Base-by-base conservation (phyloP, 2,113 vertebrate genomes). In the Nesoenas mayeri region DNA sequence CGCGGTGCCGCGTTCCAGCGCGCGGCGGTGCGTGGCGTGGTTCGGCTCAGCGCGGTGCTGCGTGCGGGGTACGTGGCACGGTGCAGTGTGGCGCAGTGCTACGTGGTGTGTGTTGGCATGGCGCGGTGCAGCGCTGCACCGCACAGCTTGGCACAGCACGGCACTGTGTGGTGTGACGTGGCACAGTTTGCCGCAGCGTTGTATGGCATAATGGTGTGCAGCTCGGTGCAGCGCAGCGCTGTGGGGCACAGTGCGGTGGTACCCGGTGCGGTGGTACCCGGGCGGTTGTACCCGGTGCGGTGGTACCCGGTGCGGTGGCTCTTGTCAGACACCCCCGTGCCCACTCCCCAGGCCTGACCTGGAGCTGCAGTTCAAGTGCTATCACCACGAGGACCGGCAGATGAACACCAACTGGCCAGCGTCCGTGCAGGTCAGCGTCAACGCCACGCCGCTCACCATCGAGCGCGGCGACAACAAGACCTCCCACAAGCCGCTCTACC, bases 361-460 rank as follows among this genome's bases (percentile, higher is more conserved):
- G 96, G 99, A 99, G 97, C 97, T 99, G 94, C 99, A 99, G 98
- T 99, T 99, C 88, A 99, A 99, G 96, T 99, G 99, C 96, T 99
- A 99, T 96, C 99, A 99, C 95, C 99, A 99, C 0, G 99, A 99
- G 94, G 99, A 99, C 98, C 96, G 99, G 53, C 99, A 99, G 97
- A 99, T 99, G 99, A 99, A 99, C 97, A 99, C 99, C 36, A 99
- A 99, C 98, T 99, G 99, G 99, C 99, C 99, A 0, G 99, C 99
- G 10, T 99, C 99, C 0, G 99, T 99, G 64, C 99, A 99, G 95
- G 99, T 99, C 87, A 99, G 99, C 66, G 99, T 99, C 91, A 99
- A 99, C 0, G 99, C 99, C 64, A 99, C 99, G 0, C 99, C 99
- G 0, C 97, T 99, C 84, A 99, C 97, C 95, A 99, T 99, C 2